These are phyloP conservation scores for Coregonus sp. DNA, from an alignment of 2,797 vertebrate species.

Conservation along the genomic window DNA sequence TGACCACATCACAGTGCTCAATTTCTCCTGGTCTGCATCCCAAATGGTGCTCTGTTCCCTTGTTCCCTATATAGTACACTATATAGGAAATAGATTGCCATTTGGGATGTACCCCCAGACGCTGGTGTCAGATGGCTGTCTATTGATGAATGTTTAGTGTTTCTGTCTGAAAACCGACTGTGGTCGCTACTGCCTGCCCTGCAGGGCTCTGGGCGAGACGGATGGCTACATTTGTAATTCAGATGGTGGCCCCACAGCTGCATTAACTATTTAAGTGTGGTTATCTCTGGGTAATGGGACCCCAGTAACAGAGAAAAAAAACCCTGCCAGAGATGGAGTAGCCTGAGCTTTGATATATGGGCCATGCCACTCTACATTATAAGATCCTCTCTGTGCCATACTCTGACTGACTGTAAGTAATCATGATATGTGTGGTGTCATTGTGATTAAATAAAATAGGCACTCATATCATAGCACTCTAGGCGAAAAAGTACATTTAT, in stretches of 20 bases:
- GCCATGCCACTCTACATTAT: conserved; percentile 18
- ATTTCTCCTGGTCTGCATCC: conserved; percentile 23
- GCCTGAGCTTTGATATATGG: conserved; percentile 57
- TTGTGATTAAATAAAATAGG: conserved; percentile 21
- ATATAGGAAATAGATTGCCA: background rate
- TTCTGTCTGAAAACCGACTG: conserved; percentile 60
- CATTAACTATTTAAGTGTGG: conserved; percentile 81
- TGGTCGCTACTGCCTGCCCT: conserved; percentile 34
- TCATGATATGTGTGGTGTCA: conserved; percentile 33
- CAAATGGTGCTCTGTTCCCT: background rate
- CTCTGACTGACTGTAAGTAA: conserved; percentile 35
- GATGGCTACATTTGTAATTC: conserved; percentile 74
- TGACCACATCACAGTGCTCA: conserved; percentile 60
- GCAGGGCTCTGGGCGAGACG: conserved; percentile 63
- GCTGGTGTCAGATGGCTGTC: conserved; percentile 62
- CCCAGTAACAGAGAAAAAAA: conserved; percentile 58
- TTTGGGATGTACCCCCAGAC: conserved; percentile 22
- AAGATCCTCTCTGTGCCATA: conserved; percentile 11
- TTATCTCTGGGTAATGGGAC: conserved; percentile 69
- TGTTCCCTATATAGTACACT: background rate
- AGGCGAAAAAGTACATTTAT: background rate
- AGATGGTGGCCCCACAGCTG: conserved; percentile 61
- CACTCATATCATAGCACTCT: conserved; percentile 7
- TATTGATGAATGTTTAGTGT: conserved; percentile 72
- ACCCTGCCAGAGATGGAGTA: conserved; percentile 38